phyloP scores from a whole-genome alignment of 2,113 vertebrate species.

The Vulpes ferrilata region DNA sequence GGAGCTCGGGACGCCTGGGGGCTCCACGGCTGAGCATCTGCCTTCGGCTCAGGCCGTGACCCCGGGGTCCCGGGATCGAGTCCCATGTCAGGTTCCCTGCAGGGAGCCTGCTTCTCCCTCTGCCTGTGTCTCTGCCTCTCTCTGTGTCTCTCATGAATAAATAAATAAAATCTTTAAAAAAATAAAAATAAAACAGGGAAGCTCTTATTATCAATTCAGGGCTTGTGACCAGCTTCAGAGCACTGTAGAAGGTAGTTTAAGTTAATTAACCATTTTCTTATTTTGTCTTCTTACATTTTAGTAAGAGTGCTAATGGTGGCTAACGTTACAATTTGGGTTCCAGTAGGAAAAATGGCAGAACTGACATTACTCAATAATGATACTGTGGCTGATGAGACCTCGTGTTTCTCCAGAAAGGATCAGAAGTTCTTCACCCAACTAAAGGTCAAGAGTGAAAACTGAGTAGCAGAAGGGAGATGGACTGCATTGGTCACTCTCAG shows the following conservation, averaged over 20 bases:
- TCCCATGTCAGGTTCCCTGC: too few species aligned
- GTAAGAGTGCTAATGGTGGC: background rate
- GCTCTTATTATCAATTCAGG: background rate
- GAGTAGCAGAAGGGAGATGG: background rate
- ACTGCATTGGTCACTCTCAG: background rate
- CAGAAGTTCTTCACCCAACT: background rate
- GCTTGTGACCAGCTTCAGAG: background rate
- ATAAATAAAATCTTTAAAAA: too few species aligned
- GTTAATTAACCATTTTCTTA: background rate
- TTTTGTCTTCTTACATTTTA: background rate
- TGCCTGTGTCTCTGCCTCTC: too few species aligned
- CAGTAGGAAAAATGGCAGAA: background rate
- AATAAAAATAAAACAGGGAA: background rate
- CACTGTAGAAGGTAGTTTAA: background rate
- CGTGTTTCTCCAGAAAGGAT: background rate
- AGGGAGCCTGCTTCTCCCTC: too few species aligned
- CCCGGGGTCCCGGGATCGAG: too few species aligned
- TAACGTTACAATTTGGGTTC: background rate
- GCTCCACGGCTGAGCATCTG: too few species aligned
- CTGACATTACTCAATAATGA: background rate
- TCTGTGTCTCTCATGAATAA: too few species aligned
- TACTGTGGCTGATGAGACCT: background rate
- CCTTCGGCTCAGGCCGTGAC: too few species aligned
- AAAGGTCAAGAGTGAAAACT: constrained; percentile 11
- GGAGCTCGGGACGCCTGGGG: background rate